A percentile compares a stretch with the other conserved stretches of the same genome.
Conservation (phyloP, 2,888 invertebrate genomes). For the Epinotia brunnichana region DNA sequence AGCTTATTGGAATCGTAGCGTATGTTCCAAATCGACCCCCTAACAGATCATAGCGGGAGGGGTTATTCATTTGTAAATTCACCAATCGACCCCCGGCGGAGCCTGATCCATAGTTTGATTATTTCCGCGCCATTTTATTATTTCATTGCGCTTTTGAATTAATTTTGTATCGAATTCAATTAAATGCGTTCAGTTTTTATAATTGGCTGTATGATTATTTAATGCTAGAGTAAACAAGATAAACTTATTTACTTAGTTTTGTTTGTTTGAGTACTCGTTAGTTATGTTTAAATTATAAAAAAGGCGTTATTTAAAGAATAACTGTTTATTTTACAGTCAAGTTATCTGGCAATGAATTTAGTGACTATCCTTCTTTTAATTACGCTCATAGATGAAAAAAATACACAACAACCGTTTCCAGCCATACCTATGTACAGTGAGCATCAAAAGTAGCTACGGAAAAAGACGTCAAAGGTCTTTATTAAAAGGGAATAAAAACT, state of each 20-base stretch:
- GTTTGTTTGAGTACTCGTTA: no score
- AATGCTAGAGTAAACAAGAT: slow-evolving; percentile 9
- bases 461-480: no score
- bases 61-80: slow-evolving; percentile 11
- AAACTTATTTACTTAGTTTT: not conserved
- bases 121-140: slow-evolving; percentile 22
- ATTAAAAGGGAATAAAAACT: no score
- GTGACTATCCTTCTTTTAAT: no score
- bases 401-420: no score
- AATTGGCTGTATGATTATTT: slow-evolving; percentile 11
- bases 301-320: not conserved
- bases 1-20: not conserved
- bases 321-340: not conserved
- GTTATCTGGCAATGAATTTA: not conserved
- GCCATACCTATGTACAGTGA: no score
- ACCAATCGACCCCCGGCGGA: slow-evolving; percentile 26
- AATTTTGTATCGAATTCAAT: slow-evolving; percentile 15
- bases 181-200: slow-evolving; percentile 11
- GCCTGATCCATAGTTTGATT: slow-evolving; percentile 13
- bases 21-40: not conserved
- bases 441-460: no score
- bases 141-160: slow-evolving; percentile 26
- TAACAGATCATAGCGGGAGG: not conserved
- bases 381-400: no score
- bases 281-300: not conserved